These are phyloP conservation scores for Sinocyclocheilus rhinocerous DNA, from an alignment of 2,113 vertebrate genomes.

Conservation along the genomic window DNA sequence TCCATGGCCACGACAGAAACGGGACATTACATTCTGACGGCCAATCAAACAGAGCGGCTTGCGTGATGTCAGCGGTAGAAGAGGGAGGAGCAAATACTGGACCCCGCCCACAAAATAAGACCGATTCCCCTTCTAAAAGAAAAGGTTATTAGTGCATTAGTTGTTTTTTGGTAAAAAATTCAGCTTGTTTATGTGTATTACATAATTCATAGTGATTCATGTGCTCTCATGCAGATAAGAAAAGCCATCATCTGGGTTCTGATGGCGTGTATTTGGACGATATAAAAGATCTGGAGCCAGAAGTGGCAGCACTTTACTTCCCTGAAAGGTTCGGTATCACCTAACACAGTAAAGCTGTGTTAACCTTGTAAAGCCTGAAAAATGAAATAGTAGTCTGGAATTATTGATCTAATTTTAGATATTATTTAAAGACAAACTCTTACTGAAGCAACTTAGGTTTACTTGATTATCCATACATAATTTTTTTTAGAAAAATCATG, in stretches of 20 bases:
- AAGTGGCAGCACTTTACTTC: conserved; percentile 95
- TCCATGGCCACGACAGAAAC: not conserved
- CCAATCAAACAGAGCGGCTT: conserved; percentile 6
- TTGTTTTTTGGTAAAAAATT: not conserved
- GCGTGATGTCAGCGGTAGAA: conserved; percentile 59
- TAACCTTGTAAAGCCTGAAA: not conserved
- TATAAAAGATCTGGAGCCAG: conserved; percentile 91
- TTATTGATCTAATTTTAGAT: too few relatives aligned
- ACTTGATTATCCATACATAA: too few relatives aligned
- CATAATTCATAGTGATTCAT: too few relatives aligned
- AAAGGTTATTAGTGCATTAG: conserved; percentile 77
- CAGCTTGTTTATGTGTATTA: not conserved
- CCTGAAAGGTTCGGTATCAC: conserved; percentile 84
- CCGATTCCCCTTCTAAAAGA: conserved; percentile 86
- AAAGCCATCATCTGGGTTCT: conserved; percentile 89
- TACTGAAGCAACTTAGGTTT: too few relatives aligned
- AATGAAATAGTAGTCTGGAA: not conserved
- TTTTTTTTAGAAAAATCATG: too few relatives aligned
- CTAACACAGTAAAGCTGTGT: not conserved
- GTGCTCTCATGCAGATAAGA: conserved; percentile 80
- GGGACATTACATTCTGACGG: not conserved
- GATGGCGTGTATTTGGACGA: conserved; percentile 96
- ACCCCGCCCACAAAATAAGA: conserved; percentile 70
- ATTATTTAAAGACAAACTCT: too few relatives aligned
- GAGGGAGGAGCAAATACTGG: conserved; percentile 66